Evolutionary conservation across 1,140 invertebrate genomes (phyloP).

Genomic region (Copidosoma floridanum): DNA sequence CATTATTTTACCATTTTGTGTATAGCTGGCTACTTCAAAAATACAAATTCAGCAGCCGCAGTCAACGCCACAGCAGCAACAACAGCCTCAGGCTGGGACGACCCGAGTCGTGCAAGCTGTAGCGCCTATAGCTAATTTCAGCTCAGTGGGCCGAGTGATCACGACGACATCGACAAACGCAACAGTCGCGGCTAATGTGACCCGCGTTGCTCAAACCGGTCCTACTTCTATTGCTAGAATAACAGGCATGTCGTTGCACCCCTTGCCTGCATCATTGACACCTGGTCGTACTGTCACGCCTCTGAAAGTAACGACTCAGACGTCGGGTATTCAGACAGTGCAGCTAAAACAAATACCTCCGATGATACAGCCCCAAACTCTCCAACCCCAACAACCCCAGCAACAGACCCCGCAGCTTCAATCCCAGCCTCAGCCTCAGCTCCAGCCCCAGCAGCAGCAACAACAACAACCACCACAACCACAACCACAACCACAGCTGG

Average conservation of each 20-base stretch:
- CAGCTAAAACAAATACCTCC: conserved; percentile 36
- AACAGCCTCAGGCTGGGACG: conserved; percentile 38
- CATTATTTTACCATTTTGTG: too few relatives aligned
- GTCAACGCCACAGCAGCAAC: conserved; percentile 19
- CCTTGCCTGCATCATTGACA: conserved; percentile 46
- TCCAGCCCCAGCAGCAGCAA: conserved; percentile 10
- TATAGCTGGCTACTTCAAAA: too few relatives aligned
- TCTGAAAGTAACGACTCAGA: conserved; percentile 38
- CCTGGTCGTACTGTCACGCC: conserved; percentile 42
- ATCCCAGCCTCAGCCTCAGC: conserved; percentile 1
- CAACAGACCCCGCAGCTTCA: conserved; percentile 5
- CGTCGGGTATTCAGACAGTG: conserved; percentile 42
- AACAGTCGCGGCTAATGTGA: conserved; percentile 33
- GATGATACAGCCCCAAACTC: conserved; percentile 14
- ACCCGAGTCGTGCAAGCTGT: conserved; percentile 49
- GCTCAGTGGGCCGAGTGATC: conserved; percentile 46
- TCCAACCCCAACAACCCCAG: conserved; percentile 19
- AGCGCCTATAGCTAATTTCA: conserved; percentile 46
- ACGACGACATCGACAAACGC: conserved; percentile 44
- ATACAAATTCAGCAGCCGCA: conserved; percentile 17
- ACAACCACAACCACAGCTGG: too few relatives aligned
- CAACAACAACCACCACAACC: conserved; percentile 10
- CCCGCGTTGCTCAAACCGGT: conserved; percentile 43
- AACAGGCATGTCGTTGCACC: conserved; percentile 51
- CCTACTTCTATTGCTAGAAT: conserved; percentile 48